These are phyloP conservation scores for Noctua fimbriata DNA, from an alignment of 2,888 invertebrate species.

Conservation along the genomic window DNA sequence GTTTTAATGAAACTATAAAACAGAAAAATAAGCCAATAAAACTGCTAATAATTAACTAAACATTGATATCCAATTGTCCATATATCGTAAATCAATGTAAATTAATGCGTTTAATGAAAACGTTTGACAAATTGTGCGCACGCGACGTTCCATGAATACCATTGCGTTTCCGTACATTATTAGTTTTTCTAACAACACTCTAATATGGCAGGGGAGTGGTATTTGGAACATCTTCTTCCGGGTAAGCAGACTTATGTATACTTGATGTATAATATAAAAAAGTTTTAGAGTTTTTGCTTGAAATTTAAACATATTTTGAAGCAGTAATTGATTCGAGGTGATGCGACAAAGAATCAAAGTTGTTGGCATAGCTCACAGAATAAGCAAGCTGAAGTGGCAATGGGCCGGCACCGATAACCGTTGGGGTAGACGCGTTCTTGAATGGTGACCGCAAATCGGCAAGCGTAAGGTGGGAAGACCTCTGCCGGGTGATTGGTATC, in stretches of 20 bases:
- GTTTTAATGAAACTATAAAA: not conserved
- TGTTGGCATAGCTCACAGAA: not conserved
- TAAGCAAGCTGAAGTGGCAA: not conserved
- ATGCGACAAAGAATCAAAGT: not conserved
- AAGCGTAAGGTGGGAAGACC: not conserved
- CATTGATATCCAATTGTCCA: slow-evolving; percentile 14
- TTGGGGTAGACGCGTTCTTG: not conserved
- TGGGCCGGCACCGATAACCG: not conserved
- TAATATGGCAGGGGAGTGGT: slow-evolving; percentile 41
- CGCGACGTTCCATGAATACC: slow-evolving; percentile 33
- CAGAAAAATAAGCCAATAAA: not conserved
- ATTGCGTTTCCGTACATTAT: slow-evolving; percentile 33
- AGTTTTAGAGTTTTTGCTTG: not conserved
- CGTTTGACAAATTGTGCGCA: slow-evolving; percentile 55
- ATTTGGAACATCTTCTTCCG: slow-evolving; percentile 17
- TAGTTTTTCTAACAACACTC: slow-evolving; percentile 12
- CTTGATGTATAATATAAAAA: not conserved
- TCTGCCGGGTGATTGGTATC: not conserved
- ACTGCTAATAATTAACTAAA: slow-evolving; percentile 23
- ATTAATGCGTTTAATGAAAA: slow-evolving; percentile 41
- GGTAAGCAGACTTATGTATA: slow-evolving; percentile 9
- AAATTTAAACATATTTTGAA: not conserved
- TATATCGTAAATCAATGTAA: slow-evolving; percentile 41
- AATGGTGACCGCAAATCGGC: not conserved
- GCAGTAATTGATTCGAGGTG: not conserved